Evolutionary conservation across 2,888 invertebrate genomes (phyloP).

Genomic region (Orchesellides sinensis): DNA sequence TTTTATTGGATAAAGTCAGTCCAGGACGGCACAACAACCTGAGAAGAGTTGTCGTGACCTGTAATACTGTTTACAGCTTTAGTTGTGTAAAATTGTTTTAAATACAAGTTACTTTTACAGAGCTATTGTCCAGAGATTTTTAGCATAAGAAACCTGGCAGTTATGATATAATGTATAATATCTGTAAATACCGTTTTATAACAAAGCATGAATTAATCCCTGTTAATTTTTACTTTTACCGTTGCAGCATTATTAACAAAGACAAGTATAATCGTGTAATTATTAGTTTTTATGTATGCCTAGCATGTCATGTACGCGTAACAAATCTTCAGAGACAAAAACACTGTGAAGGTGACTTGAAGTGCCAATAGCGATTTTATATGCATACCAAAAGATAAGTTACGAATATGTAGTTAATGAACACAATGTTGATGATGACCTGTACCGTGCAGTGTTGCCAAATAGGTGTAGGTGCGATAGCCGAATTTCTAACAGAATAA

Average conservation of each 20-base stretch:
- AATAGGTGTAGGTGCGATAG: slow-evolving; percentile 44
- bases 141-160: too few species aligned
- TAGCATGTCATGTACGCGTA: too few species aligned
- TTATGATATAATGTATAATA: too few species aligned
- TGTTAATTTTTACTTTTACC: slow-evolving; percentile 27
- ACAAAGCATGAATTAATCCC: too few species aligned
- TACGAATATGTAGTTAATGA: too few species aligned
- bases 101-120: too few species aligned
- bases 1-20: background rate
- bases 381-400: too few species aligned
- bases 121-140: too few species aligned
- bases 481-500: slow-evolving; percentile 27
- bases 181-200: too few species aligned
- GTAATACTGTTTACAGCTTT: slow-evolving; percentile 12
- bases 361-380: slow-evolving; percentile 63
- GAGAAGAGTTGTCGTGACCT: background rate
- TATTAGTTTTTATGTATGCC: too few species aligned
- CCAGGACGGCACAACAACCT: background rate
- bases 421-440: slow-evolving; percentile 16
- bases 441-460: slow-evolving; percentile 48
- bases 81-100: slow-evolving; percentile 5
- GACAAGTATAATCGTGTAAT: slow-evolving; percentile 39
- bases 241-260: slow-evolving; percentile 68
- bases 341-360: slow-evolving; percentile 39
- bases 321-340: background rate